Percentiles rank a stretch among this genome's conserved stretches.
Evolutionary conservation across 2,888 invertebrate species (phyloP).

Genomic region (Andrena hattorfiana): DNA sequence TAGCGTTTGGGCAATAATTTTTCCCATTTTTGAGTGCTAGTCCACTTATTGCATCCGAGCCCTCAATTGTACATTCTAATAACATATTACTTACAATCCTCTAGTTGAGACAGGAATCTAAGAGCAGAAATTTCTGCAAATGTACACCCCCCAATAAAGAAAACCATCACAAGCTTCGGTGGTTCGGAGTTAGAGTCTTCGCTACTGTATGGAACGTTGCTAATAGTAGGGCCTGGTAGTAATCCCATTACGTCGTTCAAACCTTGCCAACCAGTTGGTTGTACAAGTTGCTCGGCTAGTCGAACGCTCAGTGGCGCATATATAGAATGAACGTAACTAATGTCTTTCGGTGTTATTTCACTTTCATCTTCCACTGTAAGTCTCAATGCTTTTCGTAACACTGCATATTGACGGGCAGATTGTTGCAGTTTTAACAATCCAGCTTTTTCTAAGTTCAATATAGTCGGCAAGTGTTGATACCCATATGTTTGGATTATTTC

Average conservation of each 20-base stretch:
- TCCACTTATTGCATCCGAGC: too few species aligned
- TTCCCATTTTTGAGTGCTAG: too few species aligned
- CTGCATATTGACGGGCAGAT: constrained; percentile 90
- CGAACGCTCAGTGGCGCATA: constrained; percentile 97
- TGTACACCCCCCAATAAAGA: constrained; percentile 98
- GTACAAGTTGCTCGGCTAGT: constrained; percentile 92
- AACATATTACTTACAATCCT: constrained; percentile 86
- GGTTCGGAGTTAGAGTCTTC: constrained; percentile 85
- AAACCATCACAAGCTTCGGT: constrained; percentile 93
- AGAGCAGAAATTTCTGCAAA: constrained; percentile 95
- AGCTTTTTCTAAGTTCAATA: constrained; percentile 95
- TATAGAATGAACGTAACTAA: constrained; percentile 96
- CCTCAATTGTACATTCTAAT: neutral
- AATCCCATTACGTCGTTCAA: constrained; percentile 93
- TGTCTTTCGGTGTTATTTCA: constrained; percentile 93
- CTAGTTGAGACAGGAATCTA: constrained; percentile 90
- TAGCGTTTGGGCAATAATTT: too few species aligned
- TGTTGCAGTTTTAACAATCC: constrained; percentile 93
- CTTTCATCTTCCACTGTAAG: constrained; percentile 95
- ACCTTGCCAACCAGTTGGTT: constrained; percentile 91
- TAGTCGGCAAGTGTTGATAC: constrained; percentile 91
- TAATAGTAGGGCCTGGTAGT: constrained; percentile 91
- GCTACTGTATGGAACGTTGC: constrained; percentile 76
- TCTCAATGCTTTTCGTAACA: constrained; percentile 92
- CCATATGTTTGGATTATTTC: constrained; percentile 95